These are phyloP conservation scores for Drosophila kohkoa DNA, from an alignment of 1,140 invertebrate species.

Conservation along the genomic window DNA sequence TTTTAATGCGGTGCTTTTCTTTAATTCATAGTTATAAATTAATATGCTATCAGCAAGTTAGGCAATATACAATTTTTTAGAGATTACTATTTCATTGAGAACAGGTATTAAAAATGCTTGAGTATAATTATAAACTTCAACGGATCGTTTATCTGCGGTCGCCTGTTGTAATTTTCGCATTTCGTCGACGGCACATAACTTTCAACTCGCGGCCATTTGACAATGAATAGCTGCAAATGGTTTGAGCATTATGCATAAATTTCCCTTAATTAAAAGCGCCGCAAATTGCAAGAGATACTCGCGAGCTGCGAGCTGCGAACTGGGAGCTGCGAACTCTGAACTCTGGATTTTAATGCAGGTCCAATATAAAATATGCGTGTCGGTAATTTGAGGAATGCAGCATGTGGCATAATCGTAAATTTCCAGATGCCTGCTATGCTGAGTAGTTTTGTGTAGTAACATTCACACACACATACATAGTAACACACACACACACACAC, in stretches of 20 bases:
- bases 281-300: constrained; percentile 60
- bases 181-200: constrained; percentile 65
- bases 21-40: too few relatives aligned
- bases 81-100: too few relatives aligned
- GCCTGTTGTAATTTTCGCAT: constrained; percentile 63
- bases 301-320: constrained; percentile 46
- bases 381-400: constrained; percentile 81
- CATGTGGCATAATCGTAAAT: constrained; percentile 72
- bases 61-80: too few relatives aligned
- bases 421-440: constrained; percentile 60
- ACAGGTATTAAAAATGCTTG: too few relatives aligned
- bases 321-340: too few relatives aligned
- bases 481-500: too few relatives aligned
- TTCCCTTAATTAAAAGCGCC: constrained; percentile 77
- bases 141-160: constrained; percentile 8
- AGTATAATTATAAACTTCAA: too few relatives aligned
- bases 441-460: constrained; percentile 46
- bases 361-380: constrained; percentile 81
- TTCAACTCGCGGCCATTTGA: constrained; percentile 21
- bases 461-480: too few relatives aligned
- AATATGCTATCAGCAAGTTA: too few relatives aligned
- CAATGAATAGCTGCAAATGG: constrained; percentile 16
- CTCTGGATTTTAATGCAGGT: constrained; percentile 62
- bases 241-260: constrained; percentile 74
- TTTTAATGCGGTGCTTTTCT: too few relatives aligned